These are phyloP conservation scores for Oegoconia quadripuncta DNA, from an alignment of 2,888 invertebrate genomes.

Conservation along the genomic window DNA sequence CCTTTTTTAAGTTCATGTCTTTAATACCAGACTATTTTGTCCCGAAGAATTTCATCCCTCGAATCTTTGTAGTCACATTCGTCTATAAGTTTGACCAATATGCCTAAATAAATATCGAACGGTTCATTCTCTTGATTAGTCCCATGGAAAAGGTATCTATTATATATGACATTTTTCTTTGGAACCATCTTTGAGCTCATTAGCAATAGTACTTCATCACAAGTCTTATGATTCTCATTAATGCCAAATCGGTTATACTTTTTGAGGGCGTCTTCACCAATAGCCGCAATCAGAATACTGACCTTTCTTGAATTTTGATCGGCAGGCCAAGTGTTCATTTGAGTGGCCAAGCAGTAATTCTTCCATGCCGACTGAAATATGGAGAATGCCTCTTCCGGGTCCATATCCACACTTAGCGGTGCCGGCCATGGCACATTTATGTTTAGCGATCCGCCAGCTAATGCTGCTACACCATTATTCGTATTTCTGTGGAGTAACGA, in stretches of 20 bases:
- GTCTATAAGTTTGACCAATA: not conserved
- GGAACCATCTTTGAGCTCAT: not conserved
- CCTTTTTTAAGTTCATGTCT: conserved; percentile 1
- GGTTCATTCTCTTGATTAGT: not conserved
- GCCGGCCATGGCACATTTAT: conserved; percentile 7
- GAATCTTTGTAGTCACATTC: conserved; percentile 3
- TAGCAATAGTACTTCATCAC: not conserved
- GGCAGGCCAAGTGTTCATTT: not conserved
- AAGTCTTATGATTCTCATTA: not conserved
- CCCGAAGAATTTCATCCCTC: not conserved
- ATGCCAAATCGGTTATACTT: conserved; percentile 1
- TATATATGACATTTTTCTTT: not conserved
- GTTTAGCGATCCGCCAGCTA: too few relatives aligned
- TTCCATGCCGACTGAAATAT: conserved; percentile 1
- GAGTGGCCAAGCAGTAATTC: conserved; percentile 1
- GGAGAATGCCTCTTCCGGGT: conserved; percentile 4
- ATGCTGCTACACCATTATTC: too few relatives aligned
- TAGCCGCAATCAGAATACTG: conserved; percentile 1
- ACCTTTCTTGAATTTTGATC: not conserved
- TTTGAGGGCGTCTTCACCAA: conserved; percentile 3
- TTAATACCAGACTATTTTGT: not conserved
- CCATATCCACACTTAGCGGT: not conserved
- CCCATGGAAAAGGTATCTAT: not conserved
- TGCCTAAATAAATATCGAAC: not conserved
- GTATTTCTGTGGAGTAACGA: too few relatives aligned